phyloP scores from a whole-genome alignment of 2,797 vertebrate species.

The Thalassophryne amazonica region DNA sequence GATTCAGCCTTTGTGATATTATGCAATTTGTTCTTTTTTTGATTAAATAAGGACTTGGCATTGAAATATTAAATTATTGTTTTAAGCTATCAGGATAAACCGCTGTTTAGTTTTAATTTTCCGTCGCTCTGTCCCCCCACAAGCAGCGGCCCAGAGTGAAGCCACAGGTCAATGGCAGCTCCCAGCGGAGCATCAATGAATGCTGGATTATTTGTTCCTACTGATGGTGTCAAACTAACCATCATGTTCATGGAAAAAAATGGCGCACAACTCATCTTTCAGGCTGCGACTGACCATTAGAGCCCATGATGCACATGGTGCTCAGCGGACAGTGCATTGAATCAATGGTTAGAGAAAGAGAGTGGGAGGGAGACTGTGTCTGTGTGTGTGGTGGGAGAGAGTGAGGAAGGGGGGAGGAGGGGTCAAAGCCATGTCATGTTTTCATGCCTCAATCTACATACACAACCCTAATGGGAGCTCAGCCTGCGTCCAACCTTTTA shows the following conservation, averaged over 20 bases:
- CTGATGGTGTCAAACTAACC: conserved; percentile 61
- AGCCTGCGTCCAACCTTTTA: neutral
- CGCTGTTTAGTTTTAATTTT: conserved; percentile 29
- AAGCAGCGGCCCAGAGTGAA: conserved; percentile 37
- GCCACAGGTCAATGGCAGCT: conserved; percentile 63
- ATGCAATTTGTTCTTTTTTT: neutral
- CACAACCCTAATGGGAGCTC: conserved; percentile 32
- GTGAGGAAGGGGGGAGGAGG: conserved; percentile 67
- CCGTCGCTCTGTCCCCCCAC: conserved; percentile 14
- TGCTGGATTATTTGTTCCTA: conserved; percentile 31
- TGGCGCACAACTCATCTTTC: conserved; percentile 89
- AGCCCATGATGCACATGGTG: conserved; percentile 92
- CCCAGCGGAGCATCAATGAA: conserved; percentile 48
- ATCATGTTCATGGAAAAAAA: conserved; percentile 89
- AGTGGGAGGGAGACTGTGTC: neutral
- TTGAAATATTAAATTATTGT: conserved; percentile 15
- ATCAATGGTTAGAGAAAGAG: conserved; percentile 77
- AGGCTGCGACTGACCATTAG: conserved; percentile 97
- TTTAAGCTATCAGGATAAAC: too few relatives aligned
- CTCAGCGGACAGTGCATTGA: conserved; percentile 91
- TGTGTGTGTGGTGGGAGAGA: conserved; percentile 37
- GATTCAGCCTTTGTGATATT: neutral
- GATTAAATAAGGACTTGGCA: neutral
- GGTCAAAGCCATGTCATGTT: conserved; percentile 92
- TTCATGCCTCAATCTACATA: conserved; percentile 78